Evolutionary conservation across 2,797 vertebrate genomes (phyloP).

Genomic region (Manis crassicaudata): DNA sequence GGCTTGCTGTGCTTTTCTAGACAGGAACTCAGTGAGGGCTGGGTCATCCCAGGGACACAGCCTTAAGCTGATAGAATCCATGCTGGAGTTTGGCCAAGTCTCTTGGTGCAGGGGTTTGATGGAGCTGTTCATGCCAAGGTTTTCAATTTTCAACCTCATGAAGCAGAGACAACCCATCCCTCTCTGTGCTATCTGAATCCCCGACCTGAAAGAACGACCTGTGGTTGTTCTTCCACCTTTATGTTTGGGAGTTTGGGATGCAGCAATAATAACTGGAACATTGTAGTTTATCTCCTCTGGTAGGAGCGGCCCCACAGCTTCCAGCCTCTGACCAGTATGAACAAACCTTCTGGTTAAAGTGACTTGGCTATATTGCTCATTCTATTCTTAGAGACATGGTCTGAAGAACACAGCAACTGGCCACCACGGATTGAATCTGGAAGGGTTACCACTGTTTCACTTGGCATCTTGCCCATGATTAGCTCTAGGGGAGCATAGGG

Average conservation of each 20-base stretch:
- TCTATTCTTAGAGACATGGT: not conserved
- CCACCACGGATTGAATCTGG: not conserved
- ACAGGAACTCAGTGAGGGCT: not conserved
- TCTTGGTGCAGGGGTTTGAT: not conserved
- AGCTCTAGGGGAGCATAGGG: not conserved
- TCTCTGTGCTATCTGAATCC: not conserved
- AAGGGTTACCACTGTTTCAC: not conserved
- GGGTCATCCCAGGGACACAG: not conserved
- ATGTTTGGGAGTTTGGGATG: not conserved
- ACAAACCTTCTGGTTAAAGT: not conserved
- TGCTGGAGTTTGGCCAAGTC: not conserved
- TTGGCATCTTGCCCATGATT: not conserved
- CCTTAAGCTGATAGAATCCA: not conserved
- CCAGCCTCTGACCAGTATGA: not conserved
- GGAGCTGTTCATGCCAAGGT: not conserved
- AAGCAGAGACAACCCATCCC: not conserved
- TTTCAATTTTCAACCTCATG: not conserved
- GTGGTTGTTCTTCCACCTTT: not conserved
- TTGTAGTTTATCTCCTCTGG: not conserved
- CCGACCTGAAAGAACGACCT: too few relatives aligned
- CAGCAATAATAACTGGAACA: fast-evolving
- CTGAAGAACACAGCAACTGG: not conserved
- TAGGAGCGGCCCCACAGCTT: not conserved
- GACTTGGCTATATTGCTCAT: not conserved
- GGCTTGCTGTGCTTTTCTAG: not conserved